A percentile compares a stretch with the other conserved stretches of the same genome.
Conservation (phyloP, 2,113 vertebrate species). For the Pionites leucogaster region DNA sequence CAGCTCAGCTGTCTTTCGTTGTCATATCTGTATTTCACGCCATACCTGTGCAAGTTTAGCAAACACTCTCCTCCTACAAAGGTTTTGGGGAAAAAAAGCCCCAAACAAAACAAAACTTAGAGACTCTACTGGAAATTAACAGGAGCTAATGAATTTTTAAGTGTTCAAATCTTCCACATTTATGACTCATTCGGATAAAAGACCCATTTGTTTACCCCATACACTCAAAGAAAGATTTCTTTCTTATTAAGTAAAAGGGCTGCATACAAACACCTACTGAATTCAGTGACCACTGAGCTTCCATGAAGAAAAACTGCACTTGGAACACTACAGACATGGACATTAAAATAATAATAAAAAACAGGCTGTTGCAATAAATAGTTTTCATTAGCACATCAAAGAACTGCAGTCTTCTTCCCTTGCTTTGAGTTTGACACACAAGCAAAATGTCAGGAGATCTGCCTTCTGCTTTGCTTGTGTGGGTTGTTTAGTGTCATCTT, state of each 20-base stretch:
- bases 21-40: not conserved
- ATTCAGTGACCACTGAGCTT: not conserved
- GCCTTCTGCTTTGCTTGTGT: not conserved
- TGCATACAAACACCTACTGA: not conserved
- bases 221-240: not conserved
- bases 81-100: not conserved
- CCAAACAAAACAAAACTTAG: not conserved
- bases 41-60: not conserved
- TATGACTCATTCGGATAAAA: not conserved
- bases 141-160: not conserved
- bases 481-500: not conserved
- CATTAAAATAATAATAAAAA: conserved; percentile 6
- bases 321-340: not conserved
- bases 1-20: not conserved
- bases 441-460: not conserved
- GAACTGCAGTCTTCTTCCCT: not conserved
- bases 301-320: not conserved
- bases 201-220: not conserved
- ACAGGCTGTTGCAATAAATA: not conserved
- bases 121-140: not conserved
- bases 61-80: not conserved
- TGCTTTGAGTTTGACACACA: not conserved
- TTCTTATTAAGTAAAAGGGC: not conserved
- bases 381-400: not conserved
- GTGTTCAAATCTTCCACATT: not conserved